Evolutionary conservation across 92 coral and sea anemone species (phyloP).

Genomic region (Palythoa grandis): DNA sequence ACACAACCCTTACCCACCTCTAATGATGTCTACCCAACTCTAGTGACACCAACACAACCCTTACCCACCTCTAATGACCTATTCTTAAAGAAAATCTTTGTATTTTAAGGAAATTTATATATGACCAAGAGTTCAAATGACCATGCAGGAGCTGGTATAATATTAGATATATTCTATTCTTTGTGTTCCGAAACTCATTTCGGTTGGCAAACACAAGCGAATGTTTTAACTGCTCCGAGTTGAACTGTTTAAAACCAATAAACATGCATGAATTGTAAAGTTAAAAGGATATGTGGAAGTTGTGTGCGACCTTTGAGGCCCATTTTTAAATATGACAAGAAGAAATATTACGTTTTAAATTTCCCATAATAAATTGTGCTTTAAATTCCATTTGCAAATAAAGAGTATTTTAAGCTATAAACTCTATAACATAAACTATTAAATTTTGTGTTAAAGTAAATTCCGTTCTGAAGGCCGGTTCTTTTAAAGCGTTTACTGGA

Average conservation of each 20-base stretch:
- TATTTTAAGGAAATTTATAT: slow-evolving; percentile 28
- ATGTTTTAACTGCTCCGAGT: neutral
- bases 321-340: slow-evolving; percentile 30
- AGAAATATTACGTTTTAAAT: slow-evolving; percentile 25
- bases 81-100: slow-evolving; percentile 13
- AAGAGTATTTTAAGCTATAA: slow-evolving; percentile 4
- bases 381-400: slow-evolving; percentile 4
- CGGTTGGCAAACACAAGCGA: slow-evolving; percentile 17
- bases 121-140: slow-evolving; percentile 8
- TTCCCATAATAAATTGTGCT: slow-evolving; percentile 4
- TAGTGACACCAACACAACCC: too few species aligned
- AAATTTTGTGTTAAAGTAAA: slow-evolving; percentile 9
- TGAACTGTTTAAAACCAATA: slow-evolving; percentile 10
- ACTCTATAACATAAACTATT: neutral
- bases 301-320: slow-evolving; percentile 43
- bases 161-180: slow-evolving; percentile 39
- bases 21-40: too few species aligned
- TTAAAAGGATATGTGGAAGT: neutral
- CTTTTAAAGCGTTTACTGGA: neutral
- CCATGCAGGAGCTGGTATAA: slow-evolving; percentile 11
- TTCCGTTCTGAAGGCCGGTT: neutral
- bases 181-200: neutral
- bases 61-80: too few species aligned
- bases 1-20: too few species aligned
- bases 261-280: slow-evolving; percentile 24